Percentiles rank a stretch among this genome's conserved stretches.
phyloP scores from a whole-genome alignment of 2,797 vertebrate genomes.

The Sebastes matsubarae region DNA sequence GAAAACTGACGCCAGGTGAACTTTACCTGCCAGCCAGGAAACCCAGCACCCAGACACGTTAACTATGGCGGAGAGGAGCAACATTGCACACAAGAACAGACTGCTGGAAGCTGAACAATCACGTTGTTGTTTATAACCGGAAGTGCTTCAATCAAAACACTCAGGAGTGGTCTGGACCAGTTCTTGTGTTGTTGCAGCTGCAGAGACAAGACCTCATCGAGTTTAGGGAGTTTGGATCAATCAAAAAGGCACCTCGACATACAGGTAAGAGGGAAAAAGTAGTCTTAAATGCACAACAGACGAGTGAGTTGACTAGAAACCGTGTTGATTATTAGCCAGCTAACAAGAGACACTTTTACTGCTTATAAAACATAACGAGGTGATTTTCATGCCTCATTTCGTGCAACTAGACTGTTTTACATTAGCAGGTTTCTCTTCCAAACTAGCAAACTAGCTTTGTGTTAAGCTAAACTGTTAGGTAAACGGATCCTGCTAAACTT shows the following conservation, averaged over 20 bases:
- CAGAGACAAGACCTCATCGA: neutral
- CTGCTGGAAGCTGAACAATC: neutral
- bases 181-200: neutral
- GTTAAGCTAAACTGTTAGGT: slow-evolving; percentile 32
- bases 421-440: neutral
- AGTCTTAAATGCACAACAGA: rapidly evolving
- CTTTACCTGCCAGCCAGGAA: rapidly evolving
- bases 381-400: too few relatives aligned
- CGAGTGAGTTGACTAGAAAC: neutral
- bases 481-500: slow-evolving; percentile 60
- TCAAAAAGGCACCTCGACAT: neutral
- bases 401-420: neutral
- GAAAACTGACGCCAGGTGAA: too few relatives aligned
- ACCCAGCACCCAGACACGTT: rapidly evolving
- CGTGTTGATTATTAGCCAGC: neutral
- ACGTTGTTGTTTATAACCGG: neutral
- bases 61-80: neutral
- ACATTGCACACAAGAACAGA: neutral
- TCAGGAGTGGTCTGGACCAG: neutral
- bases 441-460: neutral
- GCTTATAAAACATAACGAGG: too few relatives aligned
- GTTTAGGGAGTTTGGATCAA: neutral
- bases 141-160: slow-evolving; percentile 17
- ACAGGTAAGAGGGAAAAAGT: slow-evolving; percentile 21
- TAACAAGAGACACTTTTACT: neutral